Evolutionary conservation across 1,140 invertebrate species (phyloP), one percentile per base, ranked within the genome.

Genomic region (Drusus annulatus): DNA sequence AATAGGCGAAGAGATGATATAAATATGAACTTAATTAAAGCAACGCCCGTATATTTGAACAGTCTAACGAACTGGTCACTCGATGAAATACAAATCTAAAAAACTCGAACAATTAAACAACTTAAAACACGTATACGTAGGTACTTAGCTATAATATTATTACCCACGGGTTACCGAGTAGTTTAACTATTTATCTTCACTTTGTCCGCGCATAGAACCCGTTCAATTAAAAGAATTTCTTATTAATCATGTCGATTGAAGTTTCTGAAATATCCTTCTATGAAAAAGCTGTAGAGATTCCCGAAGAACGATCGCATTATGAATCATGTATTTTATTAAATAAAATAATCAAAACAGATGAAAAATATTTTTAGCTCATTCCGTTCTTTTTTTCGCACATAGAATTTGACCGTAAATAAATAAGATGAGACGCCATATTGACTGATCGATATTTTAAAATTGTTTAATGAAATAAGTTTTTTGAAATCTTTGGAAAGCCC

Each of bases 31-130:
- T 25, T 65, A 65, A 65, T 65, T 65, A 65, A 65, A 65, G 36
- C 17, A 71, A 17, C 31, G 45, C 45, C 23, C 68, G 45, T 50
- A 19, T 71, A 23, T 71, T 71, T 71, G 45, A 50, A 71, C 28
- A 50, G 45, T 71, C 68, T 71, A 71, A 71, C 50, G 68, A 71
- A 71, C 68, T 71, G 68, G 68, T 71, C 45, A 7, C 45, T 23
- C 28, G 45, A n/a, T 19, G 31, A 45, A 51, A 50, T 13, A 50
- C 45, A 71, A 50, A 21, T 65, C 36, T 65, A 50, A 71, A 71
- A 71, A 71, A 71, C 31, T 71, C 68, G 31, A 45, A n/a, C 68
- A 71, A 71, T 71, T 71, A 71, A 50, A 71, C 68, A 65, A 31
- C 62, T 65, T 31, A 65, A 36, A 65, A 25, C 21, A 65, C 25